Percentiles rank a stretch among this genome's conserved stretches.
Evolutionary conservation across 2,797 vertebrate species (phyloP).

Genomic region (Macroramphosus scolopax): DNA sequence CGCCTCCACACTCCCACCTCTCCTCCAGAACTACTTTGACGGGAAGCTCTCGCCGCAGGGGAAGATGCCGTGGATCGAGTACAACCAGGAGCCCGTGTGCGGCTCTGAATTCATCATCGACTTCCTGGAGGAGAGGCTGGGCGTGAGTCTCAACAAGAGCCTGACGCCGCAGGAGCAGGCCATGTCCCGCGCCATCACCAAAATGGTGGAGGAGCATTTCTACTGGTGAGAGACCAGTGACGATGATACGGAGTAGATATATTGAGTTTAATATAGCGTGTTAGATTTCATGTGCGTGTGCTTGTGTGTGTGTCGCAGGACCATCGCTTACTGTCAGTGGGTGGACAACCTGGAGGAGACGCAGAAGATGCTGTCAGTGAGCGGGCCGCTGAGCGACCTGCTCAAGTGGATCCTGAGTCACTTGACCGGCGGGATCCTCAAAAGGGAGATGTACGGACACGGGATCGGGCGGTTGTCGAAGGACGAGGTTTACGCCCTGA

Average conservation of each 20-base stretch:
- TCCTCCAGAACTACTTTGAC: constrained; percentile 93
- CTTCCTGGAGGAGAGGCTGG: constrained; percentile 95
- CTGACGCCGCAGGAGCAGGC: constrained; percentile 90
- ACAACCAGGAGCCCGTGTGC: constrained; percentile 91
- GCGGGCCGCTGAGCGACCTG: constrained; percentile 91
- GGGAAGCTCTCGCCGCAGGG: constrained; percentile 97
- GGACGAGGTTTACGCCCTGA: constrained; percentile 91
- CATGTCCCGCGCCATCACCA: constrained; percentile 90
- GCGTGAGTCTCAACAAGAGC: constrained; percentile 90
- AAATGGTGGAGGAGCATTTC: constrained; percentile 98
- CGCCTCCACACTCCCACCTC: no score
- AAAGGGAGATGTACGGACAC: constrained; percentile 96
- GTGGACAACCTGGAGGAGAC: constrained; percentile 97
- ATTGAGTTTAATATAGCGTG: no score
- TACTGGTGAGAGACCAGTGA: constrained; percentile 85
- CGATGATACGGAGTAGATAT: no score
- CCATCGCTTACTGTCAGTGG: constrained; percentile 97
- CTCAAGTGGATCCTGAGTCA: constrained; percentile 97
- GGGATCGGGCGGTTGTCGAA: constrained; percentile 96
- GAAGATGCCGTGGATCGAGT: constrained; percentile 99
- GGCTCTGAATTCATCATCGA: constrained; percentile 97
- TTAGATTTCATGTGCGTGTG: neutral
- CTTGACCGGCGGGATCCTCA: constrained; percentile 92
- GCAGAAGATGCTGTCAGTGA: constrained; percentile 92
- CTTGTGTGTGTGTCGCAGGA: constrained; percentile 73